phyloP scores from a whole-genome alignment of 2,888 invertebrate species.

The Lypha dubia region DNA sequence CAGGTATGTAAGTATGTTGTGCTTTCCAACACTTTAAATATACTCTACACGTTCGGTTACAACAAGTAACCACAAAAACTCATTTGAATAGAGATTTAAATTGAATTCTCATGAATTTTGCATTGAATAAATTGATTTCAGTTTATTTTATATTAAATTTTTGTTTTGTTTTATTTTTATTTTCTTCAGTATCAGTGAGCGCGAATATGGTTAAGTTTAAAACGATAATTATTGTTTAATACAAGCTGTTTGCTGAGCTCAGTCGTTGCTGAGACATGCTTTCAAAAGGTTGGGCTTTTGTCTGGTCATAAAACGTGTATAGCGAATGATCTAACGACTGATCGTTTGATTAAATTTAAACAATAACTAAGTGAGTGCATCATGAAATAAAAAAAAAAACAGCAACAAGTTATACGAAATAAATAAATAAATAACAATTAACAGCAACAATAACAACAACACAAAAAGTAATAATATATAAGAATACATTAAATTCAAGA shows the following conservation, averaged over 20 bases:
- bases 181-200: not conserved
- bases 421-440: conserved; percentile 24
- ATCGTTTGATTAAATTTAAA: conserved; percentile 38
- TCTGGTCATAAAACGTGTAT: conserved; percentile 9
- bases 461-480: conserved; percentile 2
- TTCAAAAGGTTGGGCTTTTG: conserved; percentile 60
- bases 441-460: conserved; percentile 1
- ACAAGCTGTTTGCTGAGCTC: conserved; percentile 16
- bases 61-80: conserved; percentile 19
- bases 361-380: conserved; percentile 50
- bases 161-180: not conserved
- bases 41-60: conserved; percentile 11
- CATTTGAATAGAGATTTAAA: conserved; percentile 38
- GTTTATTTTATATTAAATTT: not conserved
- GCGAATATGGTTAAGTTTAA: conserved; percentile 11
- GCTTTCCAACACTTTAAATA: not conserved
- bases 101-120: conserved; percentile 34
- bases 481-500: not conserved
- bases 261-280: conserved; percentile 63
- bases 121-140: conserved; percentile 39
- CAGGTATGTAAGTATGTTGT: not conserved
- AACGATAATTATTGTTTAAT: conserved; percentile 20
- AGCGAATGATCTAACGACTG: conserved; percentile 23
- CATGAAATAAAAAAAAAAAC: not conserved
- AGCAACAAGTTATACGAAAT: conserved; percentile 14